Percentiles rank a stretch among this genome's conserved stretches.
Conservation (phyloP, 1,140 invertebrate genomes). For the Cyrtorhinus lividipennis region DNA sequence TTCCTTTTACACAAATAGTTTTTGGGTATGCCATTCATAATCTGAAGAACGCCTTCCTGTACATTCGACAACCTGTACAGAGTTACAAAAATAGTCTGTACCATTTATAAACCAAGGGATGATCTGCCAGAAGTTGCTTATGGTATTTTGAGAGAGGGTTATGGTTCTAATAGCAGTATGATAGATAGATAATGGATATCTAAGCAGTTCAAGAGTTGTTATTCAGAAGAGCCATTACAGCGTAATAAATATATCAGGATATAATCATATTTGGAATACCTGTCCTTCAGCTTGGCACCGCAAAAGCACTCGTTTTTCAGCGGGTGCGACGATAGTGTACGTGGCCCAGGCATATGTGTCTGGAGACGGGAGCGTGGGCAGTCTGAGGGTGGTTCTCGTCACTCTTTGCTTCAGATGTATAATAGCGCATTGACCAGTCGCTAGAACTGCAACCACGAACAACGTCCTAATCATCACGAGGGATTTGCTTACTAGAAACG, state of each 20-base stretch:
- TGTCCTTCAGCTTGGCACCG: neutral
- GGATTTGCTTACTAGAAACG: too few species aligned
- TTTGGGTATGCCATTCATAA: neutral
- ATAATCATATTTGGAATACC: too few species aligned
- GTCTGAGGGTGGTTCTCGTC: neutral
- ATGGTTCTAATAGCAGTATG: too few species aligned
- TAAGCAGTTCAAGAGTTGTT: too few species aligned
- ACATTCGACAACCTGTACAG: neutral
- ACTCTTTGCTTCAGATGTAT: neutral
- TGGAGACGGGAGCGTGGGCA: neutral
- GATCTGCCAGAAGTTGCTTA: too few species aligned
- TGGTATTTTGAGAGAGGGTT: too few species aligned
- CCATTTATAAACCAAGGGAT: too few species aligned
- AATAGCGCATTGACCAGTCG: neutral
- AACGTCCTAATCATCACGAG: too few species aligned
- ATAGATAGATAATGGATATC: too few species aligned
- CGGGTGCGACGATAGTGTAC: neutral
- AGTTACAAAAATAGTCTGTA: too few species aligned
- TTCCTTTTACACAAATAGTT: neutral
- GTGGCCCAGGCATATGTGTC: neutral
- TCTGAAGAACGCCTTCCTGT: neutral
- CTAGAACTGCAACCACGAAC: neutral
- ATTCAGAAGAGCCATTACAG: too few species aligned
- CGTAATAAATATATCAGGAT: too few species aligned
- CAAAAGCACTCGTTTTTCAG: neutral